Evolutionary conservation across 2,113 vertebrate species (phyloP), one percentile per base, ranked within the genome.

Genomic region (Pachypanchax playfairii): DNA sequence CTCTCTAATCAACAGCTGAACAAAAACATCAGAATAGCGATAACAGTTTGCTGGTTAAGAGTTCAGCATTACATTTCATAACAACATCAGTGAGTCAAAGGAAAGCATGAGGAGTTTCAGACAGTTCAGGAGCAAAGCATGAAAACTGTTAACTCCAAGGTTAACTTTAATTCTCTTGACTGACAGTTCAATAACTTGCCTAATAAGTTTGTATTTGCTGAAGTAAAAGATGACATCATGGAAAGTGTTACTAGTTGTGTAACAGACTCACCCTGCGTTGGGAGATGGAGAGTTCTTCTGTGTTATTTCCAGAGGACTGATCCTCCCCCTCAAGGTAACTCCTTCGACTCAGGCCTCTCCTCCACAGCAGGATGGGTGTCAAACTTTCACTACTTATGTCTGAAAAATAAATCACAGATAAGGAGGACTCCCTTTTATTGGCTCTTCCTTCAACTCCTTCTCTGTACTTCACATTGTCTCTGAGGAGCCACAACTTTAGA

Each of bases 291-390:
- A 91, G 85, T 21, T 69, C 77, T 21, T 91, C 90, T 0, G 65
- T 61, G 56, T 73, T 79, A 53, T 81, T 84, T 51, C 79, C 55
- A 25, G 82, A 77, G 84, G 89, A 90, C 65, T 51, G 77, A 57
- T 50, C 73, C 36, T 90, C 92, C 39, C 90, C 93, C 72, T 94
- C 93, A 4, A 88, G 85, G 77, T 84, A 91, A 65, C 89, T 94
- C 75, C 86, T 84, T 68, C 82, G 90, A 73, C 89, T 93, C 26
- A 88, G 75, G 0, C 75, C 70, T 69, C 88, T 92, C 77, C 88
- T 88, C 80, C 91, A 84, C 20, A 83, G 73, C 0, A 76, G 59
- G 38, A 72, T 44, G 0, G 1, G 41, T 3, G 48, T 42, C 43
- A 68, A 79, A 33, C 71, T 75, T 26, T 90, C 88, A 0, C 0